phyloP scores from a whole-genome alignment of 2,797 vertebrate species.

The Tenualosa ilisha region DNA sequence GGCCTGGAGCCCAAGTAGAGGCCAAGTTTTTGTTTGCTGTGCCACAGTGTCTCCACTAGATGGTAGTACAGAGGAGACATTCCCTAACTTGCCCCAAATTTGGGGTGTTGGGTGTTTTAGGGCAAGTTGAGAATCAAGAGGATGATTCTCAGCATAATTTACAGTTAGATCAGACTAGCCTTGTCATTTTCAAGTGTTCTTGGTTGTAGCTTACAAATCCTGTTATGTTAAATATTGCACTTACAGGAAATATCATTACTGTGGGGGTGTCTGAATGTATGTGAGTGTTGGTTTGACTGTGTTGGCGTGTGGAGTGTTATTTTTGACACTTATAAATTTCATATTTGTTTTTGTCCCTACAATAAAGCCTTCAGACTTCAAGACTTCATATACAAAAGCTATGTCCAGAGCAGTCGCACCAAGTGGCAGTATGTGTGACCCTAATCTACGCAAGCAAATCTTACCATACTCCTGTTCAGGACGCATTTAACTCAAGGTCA shows the following conservation, averaged over 20 bases:
- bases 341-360: conserved; percentile 51
- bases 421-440: background rate
- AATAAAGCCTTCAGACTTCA: background rate
- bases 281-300: background rate
- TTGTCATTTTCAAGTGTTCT: background rate
- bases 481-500: conserved; percentile 61
- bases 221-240: background rate
- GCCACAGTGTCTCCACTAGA: background rate
- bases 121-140: background rate
- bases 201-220: background rate
- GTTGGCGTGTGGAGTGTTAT: background rate
- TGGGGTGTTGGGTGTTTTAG: background rate
- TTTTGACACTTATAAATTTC: conserved; percentile 36
- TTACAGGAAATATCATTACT: background rate
- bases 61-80: background rate
- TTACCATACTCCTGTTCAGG: conserved; percentile 33
- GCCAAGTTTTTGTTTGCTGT: background rate
- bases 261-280: background rate
- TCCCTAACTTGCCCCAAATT: background rate
- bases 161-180: background rate
- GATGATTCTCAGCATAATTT: background rate
- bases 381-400: conserved; percentile 14
- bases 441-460: conserved; percentile 16
- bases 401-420: background rate
- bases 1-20: background rate